A percentile compares a stretch with the other conserved stretches of the same genome.
phyloP scores from a whole-genome alignment of 2,113 vertebrate species.

The Nannobrachium achirus region DNA sequence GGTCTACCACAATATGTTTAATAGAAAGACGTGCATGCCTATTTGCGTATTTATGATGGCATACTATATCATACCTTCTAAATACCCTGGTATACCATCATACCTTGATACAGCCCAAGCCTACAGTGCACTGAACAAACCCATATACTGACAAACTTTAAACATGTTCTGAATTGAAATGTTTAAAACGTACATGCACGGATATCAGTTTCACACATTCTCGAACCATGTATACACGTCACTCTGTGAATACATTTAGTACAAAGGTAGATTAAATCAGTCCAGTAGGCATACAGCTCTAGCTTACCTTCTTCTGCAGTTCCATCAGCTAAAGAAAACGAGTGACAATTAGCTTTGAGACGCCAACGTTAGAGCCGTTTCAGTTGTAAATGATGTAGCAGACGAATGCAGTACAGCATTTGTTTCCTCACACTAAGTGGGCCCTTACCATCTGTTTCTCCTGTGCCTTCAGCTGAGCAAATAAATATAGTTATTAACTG shows the following conservation, averaged over 20 bases:
- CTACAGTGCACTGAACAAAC: background rate
- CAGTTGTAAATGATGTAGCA: background rate
- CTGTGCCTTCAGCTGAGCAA: slow-evolving; percentile 6
- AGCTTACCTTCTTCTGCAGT: slow-evolving; percentile 69
- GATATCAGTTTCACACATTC: slow-evolving; percentile 41
- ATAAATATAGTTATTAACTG: slow-evolving; percentile 26
- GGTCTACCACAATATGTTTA: too few species aligned
- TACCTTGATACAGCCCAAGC: too few species aligned
- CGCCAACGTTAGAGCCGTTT: background rate
- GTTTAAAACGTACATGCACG: slow-evolving; percentile 25
- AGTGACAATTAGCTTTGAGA: slow-evolving; percentile 39
- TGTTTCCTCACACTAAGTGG: slow-evolving; percentile 16
- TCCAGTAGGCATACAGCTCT: slow-evolving; percentile 9
- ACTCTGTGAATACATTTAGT: slow-evolving; percentile 57
- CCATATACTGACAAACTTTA: too few species aligned
- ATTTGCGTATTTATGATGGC: too few species aligned
- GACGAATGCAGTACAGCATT: slow-evolving; percentile 16
- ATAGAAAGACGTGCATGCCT: background rate
- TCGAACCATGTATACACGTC: slow-evolving; percentile 56
- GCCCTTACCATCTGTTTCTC: slow-evolving; percentile 33
- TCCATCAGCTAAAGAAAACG: slow-evolving; percentile 47
- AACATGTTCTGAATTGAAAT: background rate
- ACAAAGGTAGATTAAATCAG: slow-evolving; percentile 10
- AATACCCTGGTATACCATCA: too few species aligned
- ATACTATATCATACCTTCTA: background rate